Evolutionary conservation across 2,797 vertebrate genomes (phyloP).

Genomic region (Limosa lapponica): DNA sequence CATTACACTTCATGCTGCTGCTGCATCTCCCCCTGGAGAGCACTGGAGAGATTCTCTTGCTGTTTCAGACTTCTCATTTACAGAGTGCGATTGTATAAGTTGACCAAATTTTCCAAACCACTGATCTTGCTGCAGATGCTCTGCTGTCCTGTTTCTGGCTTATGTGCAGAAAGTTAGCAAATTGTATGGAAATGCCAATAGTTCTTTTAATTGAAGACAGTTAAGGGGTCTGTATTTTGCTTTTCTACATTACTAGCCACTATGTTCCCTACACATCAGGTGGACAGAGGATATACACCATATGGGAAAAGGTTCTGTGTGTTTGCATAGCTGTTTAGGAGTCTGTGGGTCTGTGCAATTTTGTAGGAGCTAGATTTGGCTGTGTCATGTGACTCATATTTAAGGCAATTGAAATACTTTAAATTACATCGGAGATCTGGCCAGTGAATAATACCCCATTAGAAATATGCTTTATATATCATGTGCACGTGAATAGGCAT

Average conservation of each 20-base stretch:
- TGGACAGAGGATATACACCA: neutral
- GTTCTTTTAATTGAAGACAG: neutral
- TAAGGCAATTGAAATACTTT: neutral
- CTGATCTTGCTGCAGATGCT: neutral
- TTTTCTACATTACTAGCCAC: accelerated
- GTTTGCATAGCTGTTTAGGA: neutral
- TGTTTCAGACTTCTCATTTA: neutral
- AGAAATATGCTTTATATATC: neutral
- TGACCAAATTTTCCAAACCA: constrained; percentile 48
- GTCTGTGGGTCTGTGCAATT: neutral
- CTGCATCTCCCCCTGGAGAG: neutral
- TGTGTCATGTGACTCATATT: neutral
- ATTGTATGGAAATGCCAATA: neutral
- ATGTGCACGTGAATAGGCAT: neutral
- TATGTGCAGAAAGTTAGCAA: neutral
- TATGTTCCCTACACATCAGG: accelerated
- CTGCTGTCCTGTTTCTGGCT: constrained; percentile 5
- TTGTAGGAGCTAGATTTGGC: neutral
- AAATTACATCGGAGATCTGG: neutral
- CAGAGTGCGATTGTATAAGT: neutral
- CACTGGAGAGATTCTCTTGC: neutral
- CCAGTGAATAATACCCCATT: neutral
- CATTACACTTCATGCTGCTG: neutral
- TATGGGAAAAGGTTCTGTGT: neutral
- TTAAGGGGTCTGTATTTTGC: neutral